Evolutionary conservation across 2,888 invertebrate genomes (phyloP).

Genomic region (Lottia gigantea): DNA sequence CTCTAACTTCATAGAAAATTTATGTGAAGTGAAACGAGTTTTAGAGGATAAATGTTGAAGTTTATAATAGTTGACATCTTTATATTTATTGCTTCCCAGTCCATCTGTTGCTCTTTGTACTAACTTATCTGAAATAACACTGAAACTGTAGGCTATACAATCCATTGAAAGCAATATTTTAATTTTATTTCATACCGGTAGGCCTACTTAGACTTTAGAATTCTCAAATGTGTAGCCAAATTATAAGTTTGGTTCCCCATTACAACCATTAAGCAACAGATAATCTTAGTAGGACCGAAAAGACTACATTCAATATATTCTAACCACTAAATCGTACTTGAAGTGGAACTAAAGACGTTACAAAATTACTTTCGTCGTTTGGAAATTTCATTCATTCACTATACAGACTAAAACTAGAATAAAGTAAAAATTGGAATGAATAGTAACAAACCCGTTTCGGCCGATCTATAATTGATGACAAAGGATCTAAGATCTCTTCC

Average conservation of each 20-base stretch:
- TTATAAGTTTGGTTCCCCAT: too few relatives aligned
- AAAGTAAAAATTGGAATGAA: neutral
- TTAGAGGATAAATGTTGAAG: conserved; percentile 51
- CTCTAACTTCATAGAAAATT: conserved; percentile 58
- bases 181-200: too few relatives aligned
- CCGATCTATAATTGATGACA: conserved; percentile 35
- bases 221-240: too few relatives aligned
- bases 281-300: too few relatives aligned
- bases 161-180: neutral
- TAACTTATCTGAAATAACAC: conserved; percentile 43
- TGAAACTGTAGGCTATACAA: too few relatives aligned
- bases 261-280: too few relatives aligned
- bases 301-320: too few relatives aligned
- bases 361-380: too few relatives aligned
- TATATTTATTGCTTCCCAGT: conserved; percentile 58
- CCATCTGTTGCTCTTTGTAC: conserved; percentile 53
- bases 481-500: conserved; percentile 26
- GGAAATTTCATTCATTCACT: too few relatives aligned
- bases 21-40: conserved; percentile 56
- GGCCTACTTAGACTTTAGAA: neutral
- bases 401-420: too few relatives aligned
- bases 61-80: conserved; percentile 58
- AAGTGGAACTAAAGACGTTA: too few relatives aligned
- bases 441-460: conserved; percentile 37
- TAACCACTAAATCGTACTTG: too few relatives aligned